Base-by-base conservation (phyloP, 2,888 invertebrate species). In the Choreutis nemorana region DNA sequence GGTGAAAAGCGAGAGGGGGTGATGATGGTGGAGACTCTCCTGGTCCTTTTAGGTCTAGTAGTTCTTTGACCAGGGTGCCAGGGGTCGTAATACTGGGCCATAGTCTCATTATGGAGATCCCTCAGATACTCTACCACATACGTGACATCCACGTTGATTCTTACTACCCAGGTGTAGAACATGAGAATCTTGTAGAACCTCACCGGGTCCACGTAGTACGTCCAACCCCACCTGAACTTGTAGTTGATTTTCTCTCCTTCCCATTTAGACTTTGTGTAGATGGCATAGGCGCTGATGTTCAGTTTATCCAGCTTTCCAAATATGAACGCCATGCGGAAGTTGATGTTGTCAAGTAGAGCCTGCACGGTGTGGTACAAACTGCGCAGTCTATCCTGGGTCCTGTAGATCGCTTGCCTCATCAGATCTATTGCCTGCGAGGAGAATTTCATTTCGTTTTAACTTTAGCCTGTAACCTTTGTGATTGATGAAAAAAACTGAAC, bases 71-170 rank as follows among this genome's bases (percentile, higher is more conserved):
- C n/a, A n/a, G n/a, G n/a, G n/a, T n/a, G n/a, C n/a, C n/a, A n/a
- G n/a, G n/a, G n/a, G n/a, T n/a, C n/a, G n/a, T n/a, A n/a, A n/a
- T n/a, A n/a, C n/a, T n/a, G n/a, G n/a, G n/a, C n/a, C n/a, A n/a
- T n/a, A n/a, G n/a, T n/a, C n/a, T n/a, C n/a, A n/a, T n/a, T n/a
- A n/a, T n/a, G n/a, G n/a, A n/a, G n/a, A n/a, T n/a, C n/a, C n/a
- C 11, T 26, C 9, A 26, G 23, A 28, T 41, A 32, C 32, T 63
- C 56, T 16, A 51, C 40, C 2, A 50, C 45, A 41, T 62, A 60
- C 0, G 51, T 42, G 6, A 60, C 32, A 35, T 62, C 61, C 7
- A 55, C 23, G 41, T 52, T 37, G 33, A 44, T 40, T 11, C 41
- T 37, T 14, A 43, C 21, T 8, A 37, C 4, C 37, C 55, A 38